A percentile compares a stretch with the other conserved stretches of the same genome.
Evolutionary conservation across 2,113 vertebrate species (phyloP).

Genomic region (Sinosuthora webbiana): DNA sequence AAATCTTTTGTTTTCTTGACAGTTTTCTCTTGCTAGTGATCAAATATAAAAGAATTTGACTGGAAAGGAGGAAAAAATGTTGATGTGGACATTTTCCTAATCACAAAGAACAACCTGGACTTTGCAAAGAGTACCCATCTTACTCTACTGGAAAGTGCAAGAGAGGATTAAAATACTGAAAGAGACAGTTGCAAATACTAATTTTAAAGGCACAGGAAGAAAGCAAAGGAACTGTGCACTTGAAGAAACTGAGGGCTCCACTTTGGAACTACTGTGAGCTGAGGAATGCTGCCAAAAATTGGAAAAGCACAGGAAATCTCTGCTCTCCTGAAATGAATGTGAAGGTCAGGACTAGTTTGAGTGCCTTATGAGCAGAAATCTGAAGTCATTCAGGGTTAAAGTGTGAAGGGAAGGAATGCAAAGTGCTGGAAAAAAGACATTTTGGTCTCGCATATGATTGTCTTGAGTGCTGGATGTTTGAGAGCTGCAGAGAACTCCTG

Average conservation of each 20-base stretch:
- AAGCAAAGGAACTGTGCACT: not conserved
- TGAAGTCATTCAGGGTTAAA: not conserved
- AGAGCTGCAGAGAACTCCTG: not conserved
- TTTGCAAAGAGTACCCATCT: rapidly evolving
- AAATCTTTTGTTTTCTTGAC: not conserved
- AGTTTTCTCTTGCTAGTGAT: not conserved
- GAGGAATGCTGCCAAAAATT: not conserved
- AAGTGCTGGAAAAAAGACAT: not conserved
- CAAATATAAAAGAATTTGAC: not conserved
- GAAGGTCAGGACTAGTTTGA: not conserved
- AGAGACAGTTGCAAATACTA: not conserved
- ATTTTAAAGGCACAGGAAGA: not conserved
- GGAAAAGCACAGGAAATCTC: not conserved
- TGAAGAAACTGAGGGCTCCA: not conserved
- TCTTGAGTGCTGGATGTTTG: not conserved
- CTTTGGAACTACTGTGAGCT: not conserved
- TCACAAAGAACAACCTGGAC: not conserved
- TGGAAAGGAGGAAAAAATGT: not conserved
- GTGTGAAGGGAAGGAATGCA: rapidly evolving
- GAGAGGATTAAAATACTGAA: not conserved
- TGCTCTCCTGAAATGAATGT: rapidly evolving
- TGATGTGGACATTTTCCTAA: not conserved
- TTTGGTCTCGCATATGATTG: rapidly evolving
- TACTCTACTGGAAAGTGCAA: not conserved
- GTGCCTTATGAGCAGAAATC: not conserved